Evolutionary conservation across 1,140 invertebrate genomes (phyloP).

Genomic region (Aplysia californica): DNA sequence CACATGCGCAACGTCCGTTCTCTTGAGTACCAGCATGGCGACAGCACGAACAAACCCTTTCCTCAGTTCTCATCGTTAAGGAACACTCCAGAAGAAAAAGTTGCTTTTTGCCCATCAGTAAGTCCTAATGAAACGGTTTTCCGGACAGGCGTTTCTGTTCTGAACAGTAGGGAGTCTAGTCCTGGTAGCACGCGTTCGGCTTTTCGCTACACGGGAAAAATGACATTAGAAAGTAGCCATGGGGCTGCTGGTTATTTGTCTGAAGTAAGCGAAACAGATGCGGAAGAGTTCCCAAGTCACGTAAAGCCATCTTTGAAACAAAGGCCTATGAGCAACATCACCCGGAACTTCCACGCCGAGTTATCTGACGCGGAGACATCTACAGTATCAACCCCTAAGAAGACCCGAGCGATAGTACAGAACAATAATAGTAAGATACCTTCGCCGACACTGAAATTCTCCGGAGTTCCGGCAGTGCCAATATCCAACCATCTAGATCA

Average conservation of each 20-base stretch:
- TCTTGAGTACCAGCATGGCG: too few relatives aligned
- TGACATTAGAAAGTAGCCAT: not conserved
- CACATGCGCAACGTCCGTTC: not conserved
- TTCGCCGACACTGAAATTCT: not conserved
- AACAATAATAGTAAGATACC: too few relatives aligned
- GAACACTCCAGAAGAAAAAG: not conserved
- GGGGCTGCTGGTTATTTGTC: not conserved
- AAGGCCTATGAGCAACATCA: not conserved
- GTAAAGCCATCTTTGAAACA: not conserved
- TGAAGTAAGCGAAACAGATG: slow-evolving; percentile 21
- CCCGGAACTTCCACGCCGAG: not conserved
- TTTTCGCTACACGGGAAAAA: not conserved
- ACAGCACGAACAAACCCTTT: not conserved
- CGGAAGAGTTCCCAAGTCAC: slow-evolving; percentile 11
- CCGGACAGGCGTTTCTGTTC: not conserved
- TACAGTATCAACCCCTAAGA: too few relatives aligned
- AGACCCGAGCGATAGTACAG: too few relatives aligned
- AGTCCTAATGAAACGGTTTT: not conserved
- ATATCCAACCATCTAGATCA: not conserved
- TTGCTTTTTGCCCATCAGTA: not conserved
- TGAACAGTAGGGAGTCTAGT: slow-evolving; percentile 12
- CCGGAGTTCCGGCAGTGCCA: not conserved
- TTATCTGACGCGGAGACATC: not conserved
- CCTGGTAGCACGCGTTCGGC: not conserved
- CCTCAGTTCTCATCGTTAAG: not conserved